Evolutionary conservation across 30 jellyfish, hydroid and myxozoan species (phyloP).

Genomic region (Mastigias papua): DNA sequence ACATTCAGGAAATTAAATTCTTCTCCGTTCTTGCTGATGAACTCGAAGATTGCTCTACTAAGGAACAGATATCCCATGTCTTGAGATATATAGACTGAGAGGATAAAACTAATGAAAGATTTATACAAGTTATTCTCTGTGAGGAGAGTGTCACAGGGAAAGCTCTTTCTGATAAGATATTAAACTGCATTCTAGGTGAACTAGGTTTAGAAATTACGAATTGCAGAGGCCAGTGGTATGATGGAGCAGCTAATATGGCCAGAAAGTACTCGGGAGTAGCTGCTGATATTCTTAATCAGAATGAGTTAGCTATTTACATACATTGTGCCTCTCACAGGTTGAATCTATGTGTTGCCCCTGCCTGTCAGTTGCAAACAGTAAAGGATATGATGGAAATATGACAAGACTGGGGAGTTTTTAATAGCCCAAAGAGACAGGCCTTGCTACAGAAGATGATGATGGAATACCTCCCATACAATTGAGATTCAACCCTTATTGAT

Average conservation of each 20-base stretch:
- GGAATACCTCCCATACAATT: not conserved
- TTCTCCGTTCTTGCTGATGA: not conserved
- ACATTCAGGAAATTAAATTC: not conserved
- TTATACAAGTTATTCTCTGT: not conserved
- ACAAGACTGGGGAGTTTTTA: slow-evolving; percentile 3
- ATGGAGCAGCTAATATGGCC: slow-evolving; percentile 28
- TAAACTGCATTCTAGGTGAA: not conserved
- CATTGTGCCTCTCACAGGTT: slow-evolving; percentile 8
- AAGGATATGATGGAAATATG: slow-evolving; percentile 7
- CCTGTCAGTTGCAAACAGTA: slow-evolving; percentile 9
- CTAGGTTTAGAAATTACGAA: slow-evolving; percentile 1
- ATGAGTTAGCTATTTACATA: not conserved
- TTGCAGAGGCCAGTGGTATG: slow-evolving; percentile 17
- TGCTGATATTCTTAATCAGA: not conserved
- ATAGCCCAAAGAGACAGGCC: slow-evolving; percentile 3
- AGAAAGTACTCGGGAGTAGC: not conserved
- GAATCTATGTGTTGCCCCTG: slow-evolving; percentile 31
- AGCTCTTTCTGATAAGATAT: slow-evolving; percentile 14
- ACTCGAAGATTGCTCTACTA: not conserved
- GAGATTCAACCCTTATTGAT: slow-evolving; percentile 1
- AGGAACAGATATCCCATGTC: not conserved
- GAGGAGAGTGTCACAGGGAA: slow-evolving; percentile 3
- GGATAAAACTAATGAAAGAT: no score
- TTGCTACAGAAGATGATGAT: not conserved
- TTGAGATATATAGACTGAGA: not conserved